Conservation (phyloP, 1,140 invertebrate genomes). For the Tetramorium alpestre region DNA sequence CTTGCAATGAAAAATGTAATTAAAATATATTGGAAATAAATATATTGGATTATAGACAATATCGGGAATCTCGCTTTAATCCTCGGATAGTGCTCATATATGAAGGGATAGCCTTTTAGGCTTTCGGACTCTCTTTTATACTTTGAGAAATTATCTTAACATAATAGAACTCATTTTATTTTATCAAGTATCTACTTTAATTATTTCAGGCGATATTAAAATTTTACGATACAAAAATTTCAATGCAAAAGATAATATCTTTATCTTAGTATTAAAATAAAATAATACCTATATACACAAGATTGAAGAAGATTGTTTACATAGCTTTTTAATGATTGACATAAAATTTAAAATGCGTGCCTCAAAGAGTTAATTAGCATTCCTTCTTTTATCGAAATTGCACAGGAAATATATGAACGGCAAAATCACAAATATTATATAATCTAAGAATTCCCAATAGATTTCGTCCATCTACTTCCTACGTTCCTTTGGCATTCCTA, state of each 20-base stretch:
- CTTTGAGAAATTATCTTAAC: constrained; percentile 43
- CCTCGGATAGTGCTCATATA: neutral
- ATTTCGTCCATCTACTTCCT: neutral
- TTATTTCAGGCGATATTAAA: neutral
- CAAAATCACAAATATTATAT: neutral
- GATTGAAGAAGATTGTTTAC: neutral
- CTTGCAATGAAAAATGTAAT: constrained; percentile 3
- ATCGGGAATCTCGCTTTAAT: constrained; percentile 28
- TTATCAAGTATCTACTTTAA: neutral
- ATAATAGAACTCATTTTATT: constrained; percentile 18
- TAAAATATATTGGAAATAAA: constrained; percentile 17
- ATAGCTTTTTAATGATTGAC: neutral
- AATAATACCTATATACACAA: neutral
- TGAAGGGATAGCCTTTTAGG: constrained; percentile 16
- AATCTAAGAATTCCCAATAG: constrained; percentile 23
- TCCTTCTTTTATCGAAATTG: neutral
- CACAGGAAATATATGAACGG: neutral
- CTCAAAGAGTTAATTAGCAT: neutral
- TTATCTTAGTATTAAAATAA: neutral
- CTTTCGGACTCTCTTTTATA: constrained; percentile 5
- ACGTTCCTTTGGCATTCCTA: neutral
- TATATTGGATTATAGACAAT: constrained; percentile 12
- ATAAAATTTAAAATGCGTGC: neutral
- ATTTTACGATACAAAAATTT: constrained; percentile 15
- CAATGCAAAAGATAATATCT: neutral